A percentile compares a stretch with the other conserved stretches of the same genome.
Evolutionary conservation across 2,113 vertebrate genomes (phyloP).

Genomic region (Sula dactylatra): DNA sequence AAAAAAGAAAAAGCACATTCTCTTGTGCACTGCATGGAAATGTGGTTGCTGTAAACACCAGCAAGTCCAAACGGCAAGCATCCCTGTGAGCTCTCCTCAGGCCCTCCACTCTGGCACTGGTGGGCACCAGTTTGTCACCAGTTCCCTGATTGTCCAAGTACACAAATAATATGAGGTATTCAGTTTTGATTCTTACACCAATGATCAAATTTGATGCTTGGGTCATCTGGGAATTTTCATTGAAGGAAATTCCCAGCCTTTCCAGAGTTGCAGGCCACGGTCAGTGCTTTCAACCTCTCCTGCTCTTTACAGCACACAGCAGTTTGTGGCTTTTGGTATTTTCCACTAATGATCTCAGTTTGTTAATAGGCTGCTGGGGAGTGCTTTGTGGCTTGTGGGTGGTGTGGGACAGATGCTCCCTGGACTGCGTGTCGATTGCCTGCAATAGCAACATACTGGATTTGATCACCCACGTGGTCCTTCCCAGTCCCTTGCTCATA

Average conservation of each 20-base stretch:
- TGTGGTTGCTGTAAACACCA: neutral
- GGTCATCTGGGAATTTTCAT: neutral
- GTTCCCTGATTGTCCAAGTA: neutral
- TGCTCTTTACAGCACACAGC: neutral
- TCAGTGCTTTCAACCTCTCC: neutral
- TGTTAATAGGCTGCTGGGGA: neutral
- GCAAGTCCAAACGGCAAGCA: neutral
- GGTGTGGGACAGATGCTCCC: neutral
- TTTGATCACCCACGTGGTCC: neutral
- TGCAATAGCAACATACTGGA: neutral
- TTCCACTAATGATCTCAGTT: neutral
- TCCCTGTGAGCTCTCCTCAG: neutral
- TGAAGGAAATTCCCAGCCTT: constrained; percentile 28
- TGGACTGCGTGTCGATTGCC: neutral
- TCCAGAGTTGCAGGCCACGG: neutral
- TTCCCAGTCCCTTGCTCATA: neutral
- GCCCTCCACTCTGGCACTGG: rapidly evolving
- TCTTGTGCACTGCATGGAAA: neutral
- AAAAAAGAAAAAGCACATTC: neutral
- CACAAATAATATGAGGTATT: neutral
- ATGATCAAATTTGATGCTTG: neutral
- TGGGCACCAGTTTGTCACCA: neutral
- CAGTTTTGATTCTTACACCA: neutral
- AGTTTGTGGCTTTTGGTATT: constrained; percentile 29
- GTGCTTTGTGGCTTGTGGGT: neutral